Evolutionary conservation across 2,888 invertebrate genomes (phyloP).

Genomic region (Philopedon plagiatum): DNA sequence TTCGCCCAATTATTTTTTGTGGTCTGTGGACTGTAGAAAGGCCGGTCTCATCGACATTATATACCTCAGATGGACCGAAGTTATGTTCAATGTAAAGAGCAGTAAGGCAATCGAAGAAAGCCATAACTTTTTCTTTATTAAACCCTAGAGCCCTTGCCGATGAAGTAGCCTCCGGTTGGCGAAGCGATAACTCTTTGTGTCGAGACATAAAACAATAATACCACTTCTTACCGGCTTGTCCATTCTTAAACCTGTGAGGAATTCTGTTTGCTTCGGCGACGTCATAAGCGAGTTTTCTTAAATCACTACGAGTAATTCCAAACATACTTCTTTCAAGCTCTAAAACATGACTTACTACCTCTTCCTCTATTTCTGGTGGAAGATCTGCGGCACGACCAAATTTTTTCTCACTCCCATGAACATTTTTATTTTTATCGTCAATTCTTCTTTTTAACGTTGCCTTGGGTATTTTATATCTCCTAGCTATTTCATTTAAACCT

Average conservation of each 20-base stretch:
- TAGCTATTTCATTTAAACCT: conserved; percentile 20
- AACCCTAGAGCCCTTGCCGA: neutral
- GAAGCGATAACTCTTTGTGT: neutral
- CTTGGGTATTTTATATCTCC: neutral
- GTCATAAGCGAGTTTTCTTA: conserved; percentile 3
- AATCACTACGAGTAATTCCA: conserved; percentile 6
- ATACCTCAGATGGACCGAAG: neutral
- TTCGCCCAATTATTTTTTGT: conserved; percentile 8
- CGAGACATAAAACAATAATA: conserved; percentile 14
- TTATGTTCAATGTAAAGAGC: conserved; percentile 5
- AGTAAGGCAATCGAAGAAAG: neutral
- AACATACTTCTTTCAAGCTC: neutral
- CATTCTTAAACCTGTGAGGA: conserved; percentile 10
- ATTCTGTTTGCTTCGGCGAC: conserved; percentile 1
- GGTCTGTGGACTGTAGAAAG: neutral
- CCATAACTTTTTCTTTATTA: neutral
- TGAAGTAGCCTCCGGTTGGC: neutral
- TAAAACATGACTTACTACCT: too few relatives aligned
- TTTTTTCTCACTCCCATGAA: too few relatives aligned
- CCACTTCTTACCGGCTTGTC: neutral
- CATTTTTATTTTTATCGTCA: too few relatives aligned
- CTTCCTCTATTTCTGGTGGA: conserved; percentile 3
- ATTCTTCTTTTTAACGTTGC: neutral
- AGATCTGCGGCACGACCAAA: neutral
- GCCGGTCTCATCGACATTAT: conserved; percentile 3